These are phyloP conservation scores for Numenius arquata DNA, from an alignment of 2,113 vertebrate genomes.

Conservation along the genomic window DNA sequence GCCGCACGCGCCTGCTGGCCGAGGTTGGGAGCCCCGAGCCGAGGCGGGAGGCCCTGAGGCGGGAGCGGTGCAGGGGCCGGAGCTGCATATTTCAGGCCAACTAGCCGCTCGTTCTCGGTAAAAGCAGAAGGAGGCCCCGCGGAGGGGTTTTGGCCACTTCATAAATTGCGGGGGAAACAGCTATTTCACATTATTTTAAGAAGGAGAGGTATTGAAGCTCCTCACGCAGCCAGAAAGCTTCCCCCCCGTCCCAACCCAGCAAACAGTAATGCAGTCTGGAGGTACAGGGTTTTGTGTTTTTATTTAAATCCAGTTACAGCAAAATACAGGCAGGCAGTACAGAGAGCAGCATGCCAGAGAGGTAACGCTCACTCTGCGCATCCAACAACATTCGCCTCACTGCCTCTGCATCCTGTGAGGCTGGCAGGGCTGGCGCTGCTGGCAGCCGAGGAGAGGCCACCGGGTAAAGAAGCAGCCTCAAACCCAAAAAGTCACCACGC, in stretches of 20 bases:
- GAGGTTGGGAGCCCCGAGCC: not conserved
- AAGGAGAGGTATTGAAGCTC: not conserved
- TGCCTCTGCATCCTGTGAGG: not conserved
- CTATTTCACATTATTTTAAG: not conserved
- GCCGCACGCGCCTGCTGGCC: not conserved
- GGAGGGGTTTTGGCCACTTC: not conserved
- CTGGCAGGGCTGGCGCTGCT: not conserved
- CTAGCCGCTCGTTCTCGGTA: not conserved
- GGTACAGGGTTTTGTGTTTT: conserved; percentile 31
- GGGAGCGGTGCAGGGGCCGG: accelerated
- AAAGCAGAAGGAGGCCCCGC: not conserved
- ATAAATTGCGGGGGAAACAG: not conserved
- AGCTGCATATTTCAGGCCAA: accelerated
- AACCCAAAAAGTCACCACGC: not conserved
- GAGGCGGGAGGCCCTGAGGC: no score
- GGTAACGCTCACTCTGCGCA: not conserved
- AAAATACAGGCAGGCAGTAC: conserved; percentile 56
- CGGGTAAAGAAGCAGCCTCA: not conserved
- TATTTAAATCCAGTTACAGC: conserved; percentile 63
- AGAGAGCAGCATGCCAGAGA: not conserved
- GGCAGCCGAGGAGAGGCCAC: not conserved
- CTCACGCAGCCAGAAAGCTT: no score
- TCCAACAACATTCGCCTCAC: not conserved
- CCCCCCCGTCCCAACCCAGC: not conserved
- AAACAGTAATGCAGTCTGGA: not conserved